Conservation (phyloP, 2,888 invertebrate species). For the Pinctada fucata region DNA sequence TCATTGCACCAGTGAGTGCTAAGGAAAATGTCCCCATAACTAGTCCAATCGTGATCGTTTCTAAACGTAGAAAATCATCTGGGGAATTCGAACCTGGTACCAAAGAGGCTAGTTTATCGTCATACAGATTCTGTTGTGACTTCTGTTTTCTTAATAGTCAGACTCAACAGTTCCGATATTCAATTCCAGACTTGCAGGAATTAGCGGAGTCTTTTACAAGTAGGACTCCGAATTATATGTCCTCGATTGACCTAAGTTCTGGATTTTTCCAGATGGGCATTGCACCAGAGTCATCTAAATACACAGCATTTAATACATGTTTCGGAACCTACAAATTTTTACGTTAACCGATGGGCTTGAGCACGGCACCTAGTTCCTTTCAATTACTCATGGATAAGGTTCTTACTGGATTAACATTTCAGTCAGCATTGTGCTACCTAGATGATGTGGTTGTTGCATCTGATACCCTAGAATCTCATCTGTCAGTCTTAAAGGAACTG, state of each 20-base stretch:
- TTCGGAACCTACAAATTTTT: neutral
- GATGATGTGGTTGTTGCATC: constrained; percentile 28
- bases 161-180: constrained; percentile 27
- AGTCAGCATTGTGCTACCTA: no score
- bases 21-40: constrained; percentile 27
- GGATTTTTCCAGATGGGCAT: constrained; percentile 29
- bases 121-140: constrained; percentile 26
- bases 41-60: constrained; percentile 37
- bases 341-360: constrained; percentile 20
- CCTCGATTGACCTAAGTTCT: constrained; percentile 23
- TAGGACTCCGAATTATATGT: constrained; percentile 4
- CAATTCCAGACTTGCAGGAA: constrained; percentile 16
- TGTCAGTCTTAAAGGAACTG: constrained; percentile 24
- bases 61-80: constrained; percentile 19
- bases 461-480: constrained; percentile 24
- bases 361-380: constrained; percentile 9
- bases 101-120: constrained; percentile 20
- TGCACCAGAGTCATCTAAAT: neutral
- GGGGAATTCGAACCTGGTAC: constrained; percentile 4
- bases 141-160: constrained; percentile 31
- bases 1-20: constrained; percentile 23
- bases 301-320: constrained; percentile 10
- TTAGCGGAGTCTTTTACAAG: constrained; percentile 10
- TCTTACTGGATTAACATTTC: constrained; percentile 30
- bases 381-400: constrained; percentile 33